Percentiles rank a stretch among this genome's conserved stretches.
phyloP scores from a whole-genome alignment of 1,140 invertebrate species.

The Yoshiicerus persimilis region DNA sequence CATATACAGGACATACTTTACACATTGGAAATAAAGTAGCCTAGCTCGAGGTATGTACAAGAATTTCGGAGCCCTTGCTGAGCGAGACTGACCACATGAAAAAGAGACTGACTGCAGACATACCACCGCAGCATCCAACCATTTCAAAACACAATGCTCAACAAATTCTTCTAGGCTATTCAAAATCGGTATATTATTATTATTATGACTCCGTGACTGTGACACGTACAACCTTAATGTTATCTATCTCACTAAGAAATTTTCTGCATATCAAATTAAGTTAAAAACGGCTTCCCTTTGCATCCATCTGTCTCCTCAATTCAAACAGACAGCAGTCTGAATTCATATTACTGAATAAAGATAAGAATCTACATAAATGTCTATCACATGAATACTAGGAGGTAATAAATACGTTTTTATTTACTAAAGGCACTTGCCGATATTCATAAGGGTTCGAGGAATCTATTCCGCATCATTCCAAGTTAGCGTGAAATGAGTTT shows the following conservation, averaged over 20 bases:
- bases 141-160: background rate
- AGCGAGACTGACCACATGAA: background rate
- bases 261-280: background rate
- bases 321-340: background rate
- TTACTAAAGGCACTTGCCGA: background rate
- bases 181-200: background rate
- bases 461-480: no score
- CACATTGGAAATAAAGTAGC: no score
- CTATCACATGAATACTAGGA: background rate
- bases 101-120: background rate
- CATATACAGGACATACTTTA: no score
- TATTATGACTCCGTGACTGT: conserved; percentile 4
- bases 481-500: no score
- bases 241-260: background rate
- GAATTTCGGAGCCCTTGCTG: background rate
- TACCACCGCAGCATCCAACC: background rate
- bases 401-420: background rate
- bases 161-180: background rate
- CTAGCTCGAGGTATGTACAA: background rate
- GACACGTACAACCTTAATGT: background rate
- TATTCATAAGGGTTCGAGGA: no score
- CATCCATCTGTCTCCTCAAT: no score
- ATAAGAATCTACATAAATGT: background rate
- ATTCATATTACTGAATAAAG: background rate
- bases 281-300: background rate